Base-by-base conservation (phyloP, 2,113 vertebrate species). In the Menura novaehollandiae region DNA sequence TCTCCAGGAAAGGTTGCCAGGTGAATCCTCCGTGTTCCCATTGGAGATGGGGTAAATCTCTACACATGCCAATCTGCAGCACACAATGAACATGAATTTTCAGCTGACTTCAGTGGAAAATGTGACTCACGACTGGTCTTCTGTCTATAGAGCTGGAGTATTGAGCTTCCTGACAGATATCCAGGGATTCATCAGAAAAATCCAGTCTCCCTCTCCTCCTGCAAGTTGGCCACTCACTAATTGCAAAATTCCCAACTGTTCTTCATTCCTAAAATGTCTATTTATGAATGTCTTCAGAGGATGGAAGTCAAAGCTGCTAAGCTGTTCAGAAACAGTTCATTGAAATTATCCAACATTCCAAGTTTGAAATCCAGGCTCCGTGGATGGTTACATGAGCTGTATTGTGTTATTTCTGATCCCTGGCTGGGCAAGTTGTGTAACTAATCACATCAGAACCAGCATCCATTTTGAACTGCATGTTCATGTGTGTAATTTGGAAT, bases 81-180 rank as follows among this genome's bases (percentile, higher is more conserved):
- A n/a, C 44, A 33, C 64, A 91, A 62, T 32, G 44, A 69, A 83
- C 77, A 88, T 0, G 6, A 39, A 26, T 75, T 92, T 86, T 89
- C 63, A 77, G 90, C 95, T 97, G 91, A 94, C 92, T 96, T 94
- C 91, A 77, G 93, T 52, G 93, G 87, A 94, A 89, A 96, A 94
- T 49, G 85, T 97, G 92, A 96, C 89, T 97, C 95, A 83, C 87
- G 84, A 64, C 95, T 97, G 96, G 95, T 80, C 94, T 97, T 97
- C 93, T 97, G 93, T 95, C 96, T 96, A 32, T 44, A 78, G 74
- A 94, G 73, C 83, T 96, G 84, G 89, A 96, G 69, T 85, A 91
- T 81, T 82, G 78, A 97, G 83, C 91, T 95, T 96, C 62, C 95
- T 96, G 92, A 81, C 49, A 68, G 72, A 68, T 84, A 87, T 35